These are phyloP conservation scores for Pollenia labialis DNA, from an alignment of 2,888 invertebrate genomes.

Conservation along the genomic window DNA sequence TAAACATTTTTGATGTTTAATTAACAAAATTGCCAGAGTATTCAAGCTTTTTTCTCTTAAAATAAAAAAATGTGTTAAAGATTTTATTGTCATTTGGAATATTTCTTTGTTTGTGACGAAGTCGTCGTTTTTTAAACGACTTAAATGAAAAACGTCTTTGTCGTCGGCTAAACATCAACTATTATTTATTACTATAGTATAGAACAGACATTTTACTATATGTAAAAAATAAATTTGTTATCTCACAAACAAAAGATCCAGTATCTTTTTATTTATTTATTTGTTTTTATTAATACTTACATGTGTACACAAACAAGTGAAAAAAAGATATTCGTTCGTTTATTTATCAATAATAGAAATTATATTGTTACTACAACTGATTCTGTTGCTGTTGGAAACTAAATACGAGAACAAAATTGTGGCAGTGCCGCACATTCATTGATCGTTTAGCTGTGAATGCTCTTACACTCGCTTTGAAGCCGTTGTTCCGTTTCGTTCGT, in stretches of 20 bases:
- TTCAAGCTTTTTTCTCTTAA: constrained; percentile 23
- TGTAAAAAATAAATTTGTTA: constrained; percentile 53
- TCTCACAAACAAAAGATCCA: constrained; percentile 62
- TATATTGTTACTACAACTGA: constrained; percentile 33
- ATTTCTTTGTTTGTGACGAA: constrained; percentile 46
- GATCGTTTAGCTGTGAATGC: constrained; percentile 65
- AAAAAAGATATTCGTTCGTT: constrained; percentile 1
- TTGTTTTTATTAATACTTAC: constrained; percentile 44
- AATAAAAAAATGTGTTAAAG: constrained; percentile 24
- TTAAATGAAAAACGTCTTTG: constrained; percentile 43
- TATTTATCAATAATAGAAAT: constrained; percentile 43
- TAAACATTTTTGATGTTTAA: background rate
- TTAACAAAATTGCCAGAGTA: constrained; percentile 31
- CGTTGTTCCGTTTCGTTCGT: constrained; percentile 62
- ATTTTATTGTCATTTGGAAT: constrained; percentile 42
- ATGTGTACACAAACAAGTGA: constrained; percentile 34
- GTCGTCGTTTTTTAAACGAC: constrained; percentile 50
- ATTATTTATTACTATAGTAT: constrained; percentile 40
- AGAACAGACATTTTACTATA: constrained; percentile 46
- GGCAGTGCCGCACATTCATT: constrained; percentile 64
- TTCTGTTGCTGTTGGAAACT: constrained; percentile 10
- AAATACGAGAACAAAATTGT: constrained; percentile 52
- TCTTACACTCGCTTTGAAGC: constrained; percentile 68
- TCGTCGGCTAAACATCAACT: constrained; percentile 37
- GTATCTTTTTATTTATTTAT: constrained; percentile 53